phyloP scores from a whole-genome alignment of 53 echinoderm and acorn worm genomes.

The Echinometra lucunter region DNA sequence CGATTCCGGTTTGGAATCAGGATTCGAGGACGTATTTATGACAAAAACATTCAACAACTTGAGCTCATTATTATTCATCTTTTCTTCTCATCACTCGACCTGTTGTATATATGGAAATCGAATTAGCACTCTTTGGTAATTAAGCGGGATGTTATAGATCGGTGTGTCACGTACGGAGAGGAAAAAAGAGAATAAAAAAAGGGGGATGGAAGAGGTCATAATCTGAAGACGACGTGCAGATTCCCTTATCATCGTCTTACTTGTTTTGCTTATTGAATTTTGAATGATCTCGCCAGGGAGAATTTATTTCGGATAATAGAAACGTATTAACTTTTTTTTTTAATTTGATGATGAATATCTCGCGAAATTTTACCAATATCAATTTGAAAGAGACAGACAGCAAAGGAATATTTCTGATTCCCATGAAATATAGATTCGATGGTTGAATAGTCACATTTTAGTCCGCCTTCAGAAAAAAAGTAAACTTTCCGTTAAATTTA shows the following conservation, averaged over 20 bases:
- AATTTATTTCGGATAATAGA: neutral
- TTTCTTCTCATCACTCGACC: neutral
- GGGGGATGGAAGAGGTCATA: neutral
- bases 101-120: constrained; percentile 50
- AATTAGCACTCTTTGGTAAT: constrained; percentile 44
- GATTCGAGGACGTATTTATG: constrained; percentile 53
- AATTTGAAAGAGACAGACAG: too few relatives aligned
- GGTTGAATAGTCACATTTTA: neutral
- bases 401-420: neutral
- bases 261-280: neutral
- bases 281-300: neutral
- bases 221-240: constrained; percentile 6
- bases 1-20: constrained; percentile 52
- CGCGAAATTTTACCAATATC: too few relatives aligned
- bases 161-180: neutral
- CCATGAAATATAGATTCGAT: neutral
- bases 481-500: too few relatives aligned
- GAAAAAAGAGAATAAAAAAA: too few relatives aligned
- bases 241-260: neutral
- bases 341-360: too few relatives aligned
- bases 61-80: constrained; percentile 42
- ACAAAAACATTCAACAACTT: constrained; percentile 51
- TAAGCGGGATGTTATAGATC: neutral
- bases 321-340: neutral
- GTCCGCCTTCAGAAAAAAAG: neutral